A percentile compares a stretch with the other conserved stretches of the same genome.
phyloP scores from a whole-genome alignment of 2,888 invertebrate genomes.

The Andrena chrysosceles region DNA sequence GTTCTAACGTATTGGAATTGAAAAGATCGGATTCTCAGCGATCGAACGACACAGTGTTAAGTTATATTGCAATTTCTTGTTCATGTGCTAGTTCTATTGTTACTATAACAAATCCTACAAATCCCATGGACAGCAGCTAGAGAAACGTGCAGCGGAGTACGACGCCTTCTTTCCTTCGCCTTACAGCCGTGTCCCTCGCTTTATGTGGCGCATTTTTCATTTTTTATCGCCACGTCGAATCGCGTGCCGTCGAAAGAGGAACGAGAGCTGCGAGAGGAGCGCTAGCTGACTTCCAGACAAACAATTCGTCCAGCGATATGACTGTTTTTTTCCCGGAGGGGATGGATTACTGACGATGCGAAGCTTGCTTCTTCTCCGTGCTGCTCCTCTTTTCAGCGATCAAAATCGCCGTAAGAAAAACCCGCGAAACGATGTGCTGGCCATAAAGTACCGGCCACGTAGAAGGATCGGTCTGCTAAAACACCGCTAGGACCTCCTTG shows the following conservation, averaged over 20 bases:
- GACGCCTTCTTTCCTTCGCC: background rate
- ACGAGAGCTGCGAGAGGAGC: background rate
- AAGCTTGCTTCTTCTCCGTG: conserved; percentile 29
- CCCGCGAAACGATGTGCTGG: conserved; percentile 39
- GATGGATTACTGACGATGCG: conserved; percentile 33
- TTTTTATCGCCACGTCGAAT: conserved; percentile 30
- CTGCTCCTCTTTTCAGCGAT: conserved; percentile 17
- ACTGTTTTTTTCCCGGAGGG: conserved; percentile 25
- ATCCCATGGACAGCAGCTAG: background rate
- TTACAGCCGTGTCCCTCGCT: background rate
- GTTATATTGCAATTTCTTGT: too few species aligned
- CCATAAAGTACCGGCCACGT: conserved; percentile 46
- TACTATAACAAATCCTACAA: conserved; percentile 3
- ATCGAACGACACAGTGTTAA: too few species aligned
- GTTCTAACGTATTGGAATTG: too few species aligned
- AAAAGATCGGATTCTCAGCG: too few species aligned
- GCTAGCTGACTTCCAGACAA: conserved; percentile 16
- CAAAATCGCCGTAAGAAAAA: conserved; percentile 39
- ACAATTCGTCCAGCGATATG: conserved; percentile 46
- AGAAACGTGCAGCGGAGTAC: background rate
- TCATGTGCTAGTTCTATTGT: too few species aligned
- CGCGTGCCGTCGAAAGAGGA: conserved; percentile 3
- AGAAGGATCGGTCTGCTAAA: conserved; percentile 10
- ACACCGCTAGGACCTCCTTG: conserved; percentile 12
- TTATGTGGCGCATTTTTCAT: conserved; percentile 35